phyloP scores from a whole-genome alignment of 2,797 vertebrate species.

The Columba guinea region DNA sequence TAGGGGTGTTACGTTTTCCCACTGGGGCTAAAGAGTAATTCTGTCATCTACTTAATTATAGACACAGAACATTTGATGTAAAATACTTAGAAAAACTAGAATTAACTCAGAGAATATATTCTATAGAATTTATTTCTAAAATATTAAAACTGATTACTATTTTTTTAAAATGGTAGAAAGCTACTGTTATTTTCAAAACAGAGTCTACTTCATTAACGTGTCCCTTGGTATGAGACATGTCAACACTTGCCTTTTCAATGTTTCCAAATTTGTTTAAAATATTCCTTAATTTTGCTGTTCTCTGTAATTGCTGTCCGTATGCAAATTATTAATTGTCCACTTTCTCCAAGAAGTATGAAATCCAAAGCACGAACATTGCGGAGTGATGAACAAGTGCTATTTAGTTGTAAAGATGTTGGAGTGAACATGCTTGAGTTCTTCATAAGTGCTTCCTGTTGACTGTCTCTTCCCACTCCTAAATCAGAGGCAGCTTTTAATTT shows the following conservation, averaged over 20 bases:
- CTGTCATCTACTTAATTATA: not conserved
- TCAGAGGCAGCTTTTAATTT: not conserved
- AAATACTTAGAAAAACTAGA: constrained; percentile 42
- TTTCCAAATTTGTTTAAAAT: not conserved
- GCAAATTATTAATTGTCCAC: not conserved
- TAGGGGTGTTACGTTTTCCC: not conserved
- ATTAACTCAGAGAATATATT: constrained; percentile 65
- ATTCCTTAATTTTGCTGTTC: not conserved
- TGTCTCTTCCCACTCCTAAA: not conserved
- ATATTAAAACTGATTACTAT: constrained; percentile 55
- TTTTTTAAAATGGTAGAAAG: constrained; percentile 61
- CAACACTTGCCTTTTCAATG: not conserved
- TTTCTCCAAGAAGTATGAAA: constrained; percentile 16
- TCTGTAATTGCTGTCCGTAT: not conserved
- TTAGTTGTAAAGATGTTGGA: not conserved
- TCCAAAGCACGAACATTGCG: not conserved
- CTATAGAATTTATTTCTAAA: constrained; percentile 66
- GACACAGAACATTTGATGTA: constrained; percentile 34
- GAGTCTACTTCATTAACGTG: not conserved
- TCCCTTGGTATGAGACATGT: not conserved
- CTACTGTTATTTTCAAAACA: constrained; percentile 56
- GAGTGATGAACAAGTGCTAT: not conserved
- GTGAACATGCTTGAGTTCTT: not conserved
- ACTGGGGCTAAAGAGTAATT: not conserved
- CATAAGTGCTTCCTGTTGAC: not conserved